Percentiles rank a stretch among this genome's conserved stretches.
phyloP scores from a whole-genome alignment of 2,888 invertebrate genomes.

The Tetragnatha montana region DNA sequence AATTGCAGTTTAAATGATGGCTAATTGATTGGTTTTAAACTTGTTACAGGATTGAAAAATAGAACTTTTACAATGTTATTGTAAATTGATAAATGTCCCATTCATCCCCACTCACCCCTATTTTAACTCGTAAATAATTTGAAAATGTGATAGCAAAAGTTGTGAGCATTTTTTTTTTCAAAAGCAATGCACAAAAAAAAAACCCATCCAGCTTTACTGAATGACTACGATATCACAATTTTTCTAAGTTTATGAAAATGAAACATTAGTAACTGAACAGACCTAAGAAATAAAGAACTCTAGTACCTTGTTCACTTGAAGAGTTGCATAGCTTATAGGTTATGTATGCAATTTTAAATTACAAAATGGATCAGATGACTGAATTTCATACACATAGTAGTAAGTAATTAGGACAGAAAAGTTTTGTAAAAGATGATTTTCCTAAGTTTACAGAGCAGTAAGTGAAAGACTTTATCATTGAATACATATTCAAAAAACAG shows the following conservation, averaged over 20 bases:
- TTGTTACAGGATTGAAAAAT: too few species aligned
- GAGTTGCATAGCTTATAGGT: background rate
- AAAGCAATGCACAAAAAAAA: background rate
- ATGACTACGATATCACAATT: background rate
- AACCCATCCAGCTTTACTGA: background rate
- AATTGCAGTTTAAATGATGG: too few species aligned
- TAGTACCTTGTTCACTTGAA: background rate
- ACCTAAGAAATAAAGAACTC: background rate
- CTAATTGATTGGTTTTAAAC: too few species aligned
- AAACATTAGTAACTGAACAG: background rate
- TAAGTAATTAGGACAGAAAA: background rate
- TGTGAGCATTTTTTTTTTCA: too few species aligned
- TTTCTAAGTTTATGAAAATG: background rate
- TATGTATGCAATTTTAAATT: background rate
- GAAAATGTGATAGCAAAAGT: too few species aligned
- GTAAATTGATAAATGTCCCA: too few species aligned
- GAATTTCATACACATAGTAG: too few species aligned
- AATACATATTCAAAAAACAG: constrained; percentile 14
- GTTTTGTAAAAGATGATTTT: background rate
- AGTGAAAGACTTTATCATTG: constrained; percentile 7
- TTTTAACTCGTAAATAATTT: background rate
- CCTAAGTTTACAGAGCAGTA: background rate
- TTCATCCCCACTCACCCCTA: too few species aligned
- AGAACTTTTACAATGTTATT: too few species aligned
- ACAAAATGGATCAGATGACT: background rate